Evolutionary conservation across 2,797 vertebrate species (phyloP), one percentile per base, ranked within the genome.

Genomic region (Sebastes itinus): DNA sequence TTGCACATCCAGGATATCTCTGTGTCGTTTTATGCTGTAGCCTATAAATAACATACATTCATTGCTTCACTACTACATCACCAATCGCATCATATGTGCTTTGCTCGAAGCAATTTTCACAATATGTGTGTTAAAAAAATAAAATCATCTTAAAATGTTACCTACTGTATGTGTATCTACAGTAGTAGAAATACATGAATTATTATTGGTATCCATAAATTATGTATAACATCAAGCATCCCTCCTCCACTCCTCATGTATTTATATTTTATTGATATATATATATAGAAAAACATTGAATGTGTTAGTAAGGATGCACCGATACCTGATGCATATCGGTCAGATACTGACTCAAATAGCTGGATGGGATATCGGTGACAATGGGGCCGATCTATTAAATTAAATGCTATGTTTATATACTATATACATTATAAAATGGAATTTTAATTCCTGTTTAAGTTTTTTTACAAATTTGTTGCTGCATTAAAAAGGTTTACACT

Each of bases 41-140:
- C 74, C 90, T 82, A 86, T 88, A 90, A 90, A 91, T 88, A 90
- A 87, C 83, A 63, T 42, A 10, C 80, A 80, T 73, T 64, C 6
- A 61, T 52, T 86, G 75, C 60, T 67, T 33, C 75, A 73, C 14
- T 25, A 22, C 68, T 66, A 22, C 63, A 30, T 10, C 30, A 42
- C 18, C 42, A 18, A 35, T 49, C 49, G 59, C 63, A 72, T 77
- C 55, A 62, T n/a, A 1, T 22, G 54, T 8, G 11, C 6, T 63
- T 75, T 56, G 16, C 54, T 52, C 46, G 5, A 11, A 69, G 65
- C 6, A n/a, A 18, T 25, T 14, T 27, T 7, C 13, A 22, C 14
- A 58, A 46, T 32, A 7, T 54, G 3, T 42, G 13, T 28, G 52
- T n/a, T 13, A 20, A 14, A 62, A 63, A 58, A 62, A 3, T 1